Conservation (phyloP, 2,888 invertebrate species). For the Ctena decussata region DNA sequence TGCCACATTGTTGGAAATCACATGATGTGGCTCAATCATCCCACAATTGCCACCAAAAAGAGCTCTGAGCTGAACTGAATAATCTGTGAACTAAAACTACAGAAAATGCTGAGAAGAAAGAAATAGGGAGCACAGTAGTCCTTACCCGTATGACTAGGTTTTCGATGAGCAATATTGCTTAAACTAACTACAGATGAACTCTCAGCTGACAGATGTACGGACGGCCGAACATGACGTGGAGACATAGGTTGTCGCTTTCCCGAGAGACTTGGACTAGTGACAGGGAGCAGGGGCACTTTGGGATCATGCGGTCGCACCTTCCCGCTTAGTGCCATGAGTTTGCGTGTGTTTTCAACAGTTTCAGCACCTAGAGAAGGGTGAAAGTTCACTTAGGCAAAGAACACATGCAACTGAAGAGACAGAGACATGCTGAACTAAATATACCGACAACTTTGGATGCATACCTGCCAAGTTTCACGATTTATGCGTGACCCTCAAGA, state of each 20-base stretch:
- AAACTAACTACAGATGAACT: conserved; percentile 98
- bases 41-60: too few relatives aligned
- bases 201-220: conserved; percentile 96
- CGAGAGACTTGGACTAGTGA: conserved; percentile 78
- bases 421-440: not conserved
- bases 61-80: too few relatives aligned
- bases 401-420: not conserved
- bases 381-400: not conserved
- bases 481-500: too few relatives aligned
- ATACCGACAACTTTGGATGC: too few relatives aligned
- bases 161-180: conserved; percentile 95
- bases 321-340: conserved; percentile 94
- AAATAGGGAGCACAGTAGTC: not conserved
- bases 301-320: conserved; percentile 85
- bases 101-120: too few relatives aligned
- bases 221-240: conserved; percentile 88
- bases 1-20: too few relatives aligned
- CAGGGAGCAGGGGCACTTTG: conserved; percentile 78
- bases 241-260: conserved; percentile 96
- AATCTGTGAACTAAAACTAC: too few relatives aligned
- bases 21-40: too few relatives aligned
- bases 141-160: conserved; percentile 89
- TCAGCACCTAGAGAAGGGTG: conserved; percentile 91
- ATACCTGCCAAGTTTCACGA: too few relatives aligned
- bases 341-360: conserved; percentile 98